These are phyloP conservation scores for Alces alces DNA, from an alignment of 2,113 vertebrate species.

Conservation along the genomic window DNA sequence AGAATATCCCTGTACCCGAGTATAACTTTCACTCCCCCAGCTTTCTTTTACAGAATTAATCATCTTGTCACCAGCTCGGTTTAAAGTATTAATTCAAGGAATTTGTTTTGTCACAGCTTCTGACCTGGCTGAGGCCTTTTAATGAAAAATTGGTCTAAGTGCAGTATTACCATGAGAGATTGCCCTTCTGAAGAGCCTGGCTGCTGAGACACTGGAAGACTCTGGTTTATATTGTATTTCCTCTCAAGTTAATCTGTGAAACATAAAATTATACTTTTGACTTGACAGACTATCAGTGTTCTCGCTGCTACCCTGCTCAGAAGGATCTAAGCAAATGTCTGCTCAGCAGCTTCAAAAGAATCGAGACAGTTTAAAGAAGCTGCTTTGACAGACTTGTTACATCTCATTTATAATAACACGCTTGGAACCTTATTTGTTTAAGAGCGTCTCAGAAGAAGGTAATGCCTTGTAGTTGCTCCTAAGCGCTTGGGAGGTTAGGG, in stretches of 20 bases:
- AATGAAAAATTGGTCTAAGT: not conserved
- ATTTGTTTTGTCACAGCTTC: not conserved
- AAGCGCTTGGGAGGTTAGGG: not conserved
- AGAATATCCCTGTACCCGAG: not conserved
- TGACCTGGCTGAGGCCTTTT: not conserved
- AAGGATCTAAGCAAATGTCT: constrained; percentile 49
- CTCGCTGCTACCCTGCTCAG: not conserved
- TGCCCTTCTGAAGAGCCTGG: not conserved
- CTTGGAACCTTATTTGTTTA: constrained; percentile 18
- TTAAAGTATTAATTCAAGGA: constrained; percentile 3
- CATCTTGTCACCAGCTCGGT: not conserved
- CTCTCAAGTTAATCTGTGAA: constrained; percentile 1
- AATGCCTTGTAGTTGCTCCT: not conserved
- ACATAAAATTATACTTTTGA: constrained; percentile 44
- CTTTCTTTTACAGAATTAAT: constrained; percentile 2
- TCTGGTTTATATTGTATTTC: not conserved
- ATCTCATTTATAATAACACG: constrained; percentile 55
- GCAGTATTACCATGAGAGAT: not conserved
- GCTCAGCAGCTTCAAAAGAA: constrained; percentile 58
- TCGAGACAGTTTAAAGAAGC: constrained; percentile 43
- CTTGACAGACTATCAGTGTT: constrained; percentile 50
- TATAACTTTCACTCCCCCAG: not conserved
- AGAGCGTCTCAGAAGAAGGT: not conserved
- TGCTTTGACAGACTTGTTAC: constrained; percentile 56
- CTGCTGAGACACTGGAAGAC: not conserved